Base-by-base conservation (phyloP, 2,888 invertebrate genomes). In the Clunio marinus region DNA sequence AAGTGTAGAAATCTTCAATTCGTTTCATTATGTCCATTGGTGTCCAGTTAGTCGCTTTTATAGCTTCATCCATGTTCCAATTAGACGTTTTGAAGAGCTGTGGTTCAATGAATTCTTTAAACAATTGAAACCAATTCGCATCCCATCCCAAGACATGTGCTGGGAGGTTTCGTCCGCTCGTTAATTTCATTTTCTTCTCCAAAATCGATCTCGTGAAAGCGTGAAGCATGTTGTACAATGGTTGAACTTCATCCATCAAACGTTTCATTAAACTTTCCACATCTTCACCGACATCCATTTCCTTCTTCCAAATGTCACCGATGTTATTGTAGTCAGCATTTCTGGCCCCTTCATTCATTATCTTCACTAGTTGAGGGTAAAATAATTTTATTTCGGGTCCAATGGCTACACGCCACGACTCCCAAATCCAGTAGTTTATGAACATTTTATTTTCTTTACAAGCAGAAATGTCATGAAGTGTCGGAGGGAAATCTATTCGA, bases 161-260 rank as follows among this genome's bases (percentile, higher is more conserved):
- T 8, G 65, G 65, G 7, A 65, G 10, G 24, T 32, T 59, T 28
- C 20, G 2, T 4, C 41, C 15, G 7, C 13, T 4, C 15, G 3
- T 41, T n/a, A n/a, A 7, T 8, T 41, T 4, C 5, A 55, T 13
- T 24, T 32, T 8, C 4, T 32, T 76, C 70, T 80, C 73, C 0
- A 88, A 76, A 69, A 81, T 81, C 70, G 81, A 83, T 70, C 91
- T 80, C 0, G 86, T 82, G 2, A 89, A 88, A 0, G 87, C 89
- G 76, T 92, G 92, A 0, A 92, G 78, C 25, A 88, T 77, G 20
- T 78, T 74, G 75, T 91, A 91, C 0, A 91, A 75, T 0, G 88
- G 87, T 70, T 80, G 78, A 1, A 91, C 75, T 69, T 81, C 78
- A 1, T 79, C 73, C 75, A 84, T 86, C 0, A 88, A 75, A 15